Evolutionary conservation across 2,888 invertebrate species (phyloP), one percentile per base, ranked within the genome.

Genomic region (Ametastegia equiseti): DNA sequence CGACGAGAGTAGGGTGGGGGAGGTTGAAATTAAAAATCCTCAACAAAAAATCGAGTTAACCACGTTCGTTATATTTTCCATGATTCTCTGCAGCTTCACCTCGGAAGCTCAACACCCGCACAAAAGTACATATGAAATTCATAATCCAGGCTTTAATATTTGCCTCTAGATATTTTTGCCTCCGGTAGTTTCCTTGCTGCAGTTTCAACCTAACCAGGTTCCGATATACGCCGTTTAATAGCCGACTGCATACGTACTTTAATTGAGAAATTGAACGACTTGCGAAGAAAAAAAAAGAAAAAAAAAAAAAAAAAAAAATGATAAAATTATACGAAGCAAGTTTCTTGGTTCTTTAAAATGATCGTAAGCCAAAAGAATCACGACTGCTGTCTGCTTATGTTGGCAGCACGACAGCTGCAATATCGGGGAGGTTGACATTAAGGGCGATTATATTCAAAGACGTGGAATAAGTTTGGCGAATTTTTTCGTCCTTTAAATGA

Each of bases 371-470:
- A 1, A 7, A n/a, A 19, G 5, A 39, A 6, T 60, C 33, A 19
- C n/a, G n/a, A 67, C n/a, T 67, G 36, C 15, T 60, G n/a, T 36
- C 39, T 39, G 19, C 19, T 39, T 39, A 67, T 67, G 65, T 27
- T 15, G 3, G 54, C 5, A 13, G 65, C 19, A 39, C 39, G 36
- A 9, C 65, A 67, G 36, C 65, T 67, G 39, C 39, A 39, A 67
- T 67, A 67, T 67, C 39, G 15, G n/a, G n/a, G 65, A 39, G 65
- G 9, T 15, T 39, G 36, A 30, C 60, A 60, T 19, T 67, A n/a
- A 67, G 65, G 33, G 39, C 65, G 65, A 67, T 67, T 67, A 67
- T 67, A 39, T 67, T 67, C 65, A 39, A 19, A 67, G n/a, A n/a
- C 36, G 65, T 7, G 39, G 42, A 78, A 60, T 45, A 60, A n/a